Conservation (phyloP, 2,888 invertebrate genomes). For the Rosalia funebris region DNA sequence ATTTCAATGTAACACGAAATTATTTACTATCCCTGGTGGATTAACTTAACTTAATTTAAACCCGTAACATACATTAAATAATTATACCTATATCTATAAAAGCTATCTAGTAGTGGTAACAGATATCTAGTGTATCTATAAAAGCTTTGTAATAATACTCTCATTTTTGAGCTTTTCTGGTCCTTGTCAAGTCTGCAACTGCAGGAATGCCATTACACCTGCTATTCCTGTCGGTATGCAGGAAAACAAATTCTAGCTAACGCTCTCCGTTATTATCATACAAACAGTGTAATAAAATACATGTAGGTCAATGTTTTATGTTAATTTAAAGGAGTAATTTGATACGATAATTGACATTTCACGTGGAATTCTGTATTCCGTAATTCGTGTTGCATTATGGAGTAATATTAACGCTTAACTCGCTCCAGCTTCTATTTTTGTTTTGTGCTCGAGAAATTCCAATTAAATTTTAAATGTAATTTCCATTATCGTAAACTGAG, state of each 20-base stretch:
- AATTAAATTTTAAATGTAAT: not conserved
- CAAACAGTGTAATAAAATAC: slow-evolving; percentile 8
- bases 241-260: slow-evolving; percentile 19
- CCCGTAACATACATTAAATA: too few species aligned
- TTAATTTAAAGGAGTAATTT: slow-evolving; percentile 6
- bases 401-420: not conserved
- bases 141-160: slow-evolving; percentile 17
- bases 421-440: not conserved
- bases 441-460: not conserved
- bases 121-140: slow-evolving; percentile 8
- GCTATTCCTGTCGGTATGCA: slow-evolving; percentile 21
- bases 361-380: slow-evolving; percentile 11
- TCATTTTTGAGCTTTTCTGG: slow-evolving; percentile 13
- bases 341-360: slow-evolving; percentile 18
- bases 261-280: slow-evolving; percentile 18
- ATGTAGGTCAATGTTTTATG: slow-evolving; percentile 20
- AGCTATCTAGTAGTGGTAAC: too few species aligned
- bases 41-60: too few species aligned
- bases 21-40: too few species aligned
- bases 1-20: too few species aligned
- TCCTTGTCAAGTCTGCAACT: slow-evolving; percentile 21
- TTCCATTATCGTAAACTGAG: not conserved
- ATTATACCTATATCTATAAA: too few species aligned
- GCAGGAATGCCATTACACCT: slow-evolving; percentile 29
- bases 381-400: not conserved